phyloP scores from a whole-genome alignment of 2,888 invertebrate species.

The Pammene aurita region DNA sequence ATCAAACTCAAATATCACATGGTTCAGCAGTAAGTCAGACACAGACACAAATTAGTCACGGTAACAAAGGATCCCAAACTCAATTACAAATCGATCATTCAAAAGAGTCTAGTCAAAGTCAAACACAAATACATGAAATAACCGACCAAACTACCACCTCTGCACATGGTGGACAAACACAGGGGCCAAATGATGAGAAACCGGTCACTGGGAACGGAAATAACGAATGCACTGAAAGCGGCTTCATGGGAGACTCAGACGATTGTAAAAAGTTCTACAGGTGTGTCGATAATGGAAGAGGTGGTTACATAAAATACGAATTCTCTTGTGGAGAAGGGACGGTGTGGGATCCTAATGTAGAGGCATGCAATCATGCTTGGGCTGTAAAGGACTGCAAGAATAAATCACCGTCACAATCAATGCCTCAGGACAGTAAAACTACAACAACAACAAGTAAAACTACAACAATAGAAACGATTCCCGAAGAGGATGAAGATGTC shows the following conservation, averaged over 20 bases:
- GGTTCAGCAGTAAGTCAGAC: slow-evolving; percentile 59
- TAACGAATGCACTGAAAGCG: slow-evolving; percentile 69
- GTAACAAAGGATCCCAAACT: slow-evolving; percentile 57
- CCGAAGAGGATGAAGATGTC: slow-evolving; percentile 42
- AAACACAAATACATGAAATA: slow-evolving; percentile 54
- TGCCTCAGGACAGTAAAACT: slow-evolving; percentile 31
- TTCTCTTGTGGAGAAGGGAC: slow-evolving; percentile 84
- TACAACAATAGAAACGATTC: slow-evolving; percentile 44
- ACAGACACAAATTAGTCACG: slow-evolving; percentile 61
- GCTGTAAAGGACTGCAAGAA: slow-evolving; percentile 68
- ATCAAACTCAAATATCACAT: slow-evolving; percentile 59
- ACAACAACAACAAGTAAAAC: slow-evolving; percentile 41
- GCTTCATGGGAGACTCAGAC: slow-evolving; percentile 81
- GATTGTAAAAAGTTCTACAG: slow-evolving; percentile 87
- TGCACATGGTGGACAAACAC: slow-evolving; percentile 42
- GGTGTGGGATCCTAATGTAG: slow-evolving; percentile 82
- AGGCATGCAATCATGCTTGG: slow-evolving; percentile 84
- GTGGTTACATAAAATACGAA: slow-evolving; percentile 75
- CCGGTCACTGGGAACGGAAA: slow-evolving; percentile 33
- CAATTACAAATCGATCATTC: slow-evolving; percentile 64
- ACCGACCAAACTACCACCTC: slow-evolving; percentile 44
- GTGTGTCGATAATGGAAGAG: slow-evolving; percentile 81
- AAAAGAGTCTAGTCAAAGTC: slow-evolving; percentile 59
- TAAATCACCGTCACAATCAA: slow-evolving; percentile 45
- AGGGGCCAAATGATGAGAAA: slow-evolving; percentile 37